Base-by-base conservation (phyloP, 2,888 invertebrate species). In the Eupelmus urozonus region DNA sequence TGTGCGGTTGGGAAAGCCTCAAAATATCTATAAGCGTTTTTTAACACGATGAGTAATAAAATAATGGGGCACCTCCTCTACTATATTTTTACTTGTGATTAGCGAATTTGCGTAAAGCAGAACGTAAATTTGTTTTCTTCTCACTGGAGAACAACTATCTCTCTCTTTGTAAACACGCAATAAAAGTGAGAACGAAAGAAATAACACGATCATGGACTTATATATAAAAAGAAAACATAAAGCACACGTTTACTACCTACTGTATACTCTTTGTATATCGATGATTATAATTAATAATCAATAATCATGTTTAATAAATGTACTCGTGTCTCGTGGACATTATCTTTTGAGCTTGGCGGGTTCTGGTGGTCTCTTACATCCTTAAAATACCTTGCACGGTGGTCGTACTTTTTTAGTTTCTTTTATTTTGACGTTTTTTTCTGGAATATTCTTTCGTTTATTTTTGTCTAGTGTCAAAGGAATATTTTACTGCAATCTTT, bases 291-390 rank as follows among this genome's bases (percentile, higher is more conserved):
- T 85, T 86, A 84, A 87, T 86, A 86, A 87, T 87, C 83, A 87
- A 88, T 86, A 87, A 89, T 88, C 86, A 88, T 90, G 89, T 89
- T 89, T 88, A 90, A 90, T 90, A 90, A 89, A 90, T 87, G 87
- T 87, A 87, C 84, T 86, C 85, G 86, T 89, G 88, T 88, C 88
- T 89, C 87, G 88, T 89, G 89, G 89, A 88, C 85, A 89, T 88
- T 89, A 72, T 78, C 76, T 78, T 81, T 88, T 89, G 87, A 85
- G 89, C 89, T 90, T 90, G 87, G 86, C 85, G 89, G 89, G 89
- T 88, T 80, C 81, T 89, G 89, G 89, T 89, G 87, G 87, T 87
- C 86, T 89, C 83, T 88, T 87, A 87, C 82, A 81, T 84, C 89
- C 88, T 83, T 83, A 84, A 85, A 87, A 81, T 85, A 85, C 87